These are phyloP conservation scores for Tupaia chinensis DNA, from an alignment of 2,113 vertebrate species.

Conservation along the genomic window DNA sequence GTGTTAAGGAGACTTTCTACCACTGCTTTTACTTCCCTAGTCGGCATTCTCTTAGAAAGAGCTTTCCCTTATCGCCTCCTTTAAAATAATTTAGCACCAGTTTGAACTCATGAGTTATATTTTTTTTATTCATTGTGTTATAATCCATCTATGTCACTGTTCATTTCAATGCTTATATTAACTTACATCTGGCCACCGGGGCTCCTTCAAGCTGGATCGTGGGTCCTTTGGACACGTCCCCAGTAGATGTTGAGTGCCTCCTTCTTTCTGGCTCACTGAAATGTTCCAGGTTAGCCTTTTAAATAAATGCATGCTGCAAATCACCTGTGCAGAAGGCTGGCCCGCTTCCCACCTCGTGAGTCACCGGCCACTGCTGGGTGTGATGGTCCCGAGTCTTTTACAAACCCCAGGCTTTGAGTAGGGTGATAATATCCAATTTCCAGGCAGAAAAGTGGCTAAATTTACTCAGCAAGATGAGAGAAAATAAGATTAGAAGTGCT, in stretches of 20 bases:
- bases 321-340: not conserved
- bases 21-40: not conserved
- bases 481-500: conserved; percentile 50
- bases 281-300: not conserved
- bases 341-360: not conserved
- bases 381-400: not conserved
- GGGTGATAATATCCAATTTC: not conserved
- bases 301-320: not conserved
- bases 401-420: not conserved
- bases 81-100: not conserved
- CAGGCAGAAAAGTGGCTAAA: conserved; percentile 47
- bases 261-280: not conserved
- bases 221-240: not conserved
- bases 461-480: conserved; percentile 44
- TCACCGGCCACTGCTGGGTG: not conserved
- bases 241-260: not conserved
- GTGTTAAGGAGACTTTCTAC: too few relatives aligned
- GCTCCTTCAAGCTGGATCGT: not conserved
- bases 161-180: not conserved
- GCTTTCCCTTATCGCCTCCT: not conserved
- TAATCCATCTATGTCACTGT: not conserved
- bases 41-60: not conserved
- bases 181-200: rapidly evolving
- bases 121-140: not conserved
- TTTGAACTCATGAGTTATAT: not conserved